phyloP scores from a whole-genome alignment of 2,113 vertebrate species.

The Dipodomys stephensi region DNA sequence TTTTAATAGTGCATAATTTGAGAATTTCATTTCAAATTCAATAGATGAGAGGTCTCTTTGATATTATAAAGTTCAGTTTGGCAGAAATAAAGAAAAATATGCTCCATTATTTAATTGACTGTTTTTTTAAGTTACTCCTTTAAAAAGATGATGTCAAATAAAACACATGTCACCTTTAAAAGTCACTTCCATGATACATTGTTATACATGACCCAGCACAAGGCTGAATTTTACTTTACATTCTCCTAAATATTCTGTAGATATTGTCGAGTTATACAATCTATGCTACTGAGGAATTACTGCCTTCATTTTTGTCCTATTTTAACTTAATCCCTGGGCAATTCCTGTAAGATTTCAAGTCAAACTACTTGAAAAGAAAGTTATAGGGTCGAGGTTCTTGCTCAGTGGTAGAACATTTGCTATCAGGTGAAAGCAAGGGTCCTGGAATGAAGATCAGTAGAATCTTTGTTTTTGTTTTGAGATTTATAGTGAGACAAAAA shows the following conservation, averaged over 20 bases:
- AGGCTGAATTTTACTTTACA: conserved; percentile 1
- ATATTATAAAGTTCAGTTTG: no score
- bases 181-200: no score
- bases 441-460: neutral
- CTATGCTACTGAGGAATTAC: neutral
- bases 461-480: neutral
- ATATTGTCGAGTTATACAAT: neutral
- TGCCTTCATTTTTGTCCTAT: neutral
- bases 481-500: neutral
- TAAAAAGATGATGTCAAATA: no score
- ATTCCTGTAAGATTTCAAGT: neutral
- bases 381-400: neutral
- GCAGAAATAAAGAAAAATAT: no score
- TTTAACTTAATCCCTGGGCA: neutral
- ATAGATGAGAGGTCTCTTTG: no score
- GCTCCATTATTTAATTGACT: no score
- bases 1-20: no score
- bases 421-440: no score
- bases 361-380: neutral
- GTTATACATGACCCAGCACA: neutral
- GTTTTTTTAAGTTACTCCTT: no score
- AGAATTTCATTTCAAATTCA: no score
- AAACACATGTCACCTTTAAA: no score
- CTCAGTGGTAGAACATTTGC: neutral
- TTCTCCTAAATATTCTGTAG: neutral